A percentile compares a stretch with the other conserved stretches of the same genome.
These are phyloP conservation scores for Chelonia mydas DNA, from an alignment of 2,797 vertebrate genomes.

Conservation along the genomic window DNA sequence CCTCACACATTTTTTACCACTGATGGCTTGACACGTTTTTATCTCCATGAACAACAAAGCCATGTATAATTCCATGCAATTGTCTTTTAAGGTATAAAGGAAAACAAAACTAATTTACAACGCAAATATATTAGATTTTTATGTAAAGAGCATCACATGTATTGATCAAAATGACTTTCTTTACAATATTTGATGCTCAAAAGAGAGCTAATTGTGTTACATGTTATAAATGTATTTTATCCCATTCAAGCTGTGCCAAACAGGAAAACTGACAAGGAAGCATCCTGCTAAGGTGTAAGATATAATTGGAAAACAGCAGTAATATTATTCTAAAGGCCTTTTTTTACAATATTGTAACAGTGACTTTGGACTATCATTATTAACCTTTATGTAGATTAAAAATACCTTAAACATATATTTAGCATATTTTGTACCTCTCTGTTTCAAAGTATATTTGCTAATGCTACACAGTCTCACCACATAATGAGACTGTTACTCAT, in stretches of 20 bases:
- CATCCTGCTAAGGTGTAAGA: constrained; percentile 51
- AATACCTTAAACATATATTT: constrained; percentile 2
- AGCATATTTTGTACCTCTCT: background rate
- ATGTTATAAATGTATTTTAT: constrained; percentile 75
- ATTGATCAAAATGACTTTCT: constrained; percentile 81
- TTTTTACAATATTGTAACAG: background rate
- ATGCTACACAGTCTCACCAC: background rate
- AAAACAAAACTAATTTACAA: constrained; percentile 77
- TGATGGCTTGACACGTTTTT: constrained; percentile 78
- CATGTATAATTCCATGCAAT: constrained; percentile 75
- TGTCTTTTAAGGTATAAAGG: constrained; percentile 78
- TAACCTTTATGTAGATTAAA: constrained; percentile 54
- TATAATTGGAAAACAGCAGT: constrained; percentile 49
- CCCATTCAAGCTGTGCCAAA: constrained; percentile 76
- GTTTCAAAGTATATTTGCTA: constrained; percentile 41
- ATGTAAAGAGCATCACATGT: constrained; percentile 75
- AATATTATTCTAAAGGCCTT: constrained; percentile 24
- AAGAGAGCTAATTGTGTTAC: constrained; percentile 77
- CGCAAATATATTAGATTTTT: constrained; percentile 77
- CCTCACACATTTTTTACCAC: constrained; percentile 64
- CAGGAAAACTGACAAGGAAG: constrained; percentile 74
- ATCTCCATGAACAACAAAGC: constrained; percentile 76
- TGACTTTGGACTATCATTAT: constrained; percentile 39
- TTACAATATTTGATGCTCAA: constrained; percentile 77
- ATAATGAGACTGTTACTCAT: constrained; percentile 50